phyloP scores from a whole-genome alignment of 1,140 invertebrate genomes.

The Phymastichus coffea region DNA sequence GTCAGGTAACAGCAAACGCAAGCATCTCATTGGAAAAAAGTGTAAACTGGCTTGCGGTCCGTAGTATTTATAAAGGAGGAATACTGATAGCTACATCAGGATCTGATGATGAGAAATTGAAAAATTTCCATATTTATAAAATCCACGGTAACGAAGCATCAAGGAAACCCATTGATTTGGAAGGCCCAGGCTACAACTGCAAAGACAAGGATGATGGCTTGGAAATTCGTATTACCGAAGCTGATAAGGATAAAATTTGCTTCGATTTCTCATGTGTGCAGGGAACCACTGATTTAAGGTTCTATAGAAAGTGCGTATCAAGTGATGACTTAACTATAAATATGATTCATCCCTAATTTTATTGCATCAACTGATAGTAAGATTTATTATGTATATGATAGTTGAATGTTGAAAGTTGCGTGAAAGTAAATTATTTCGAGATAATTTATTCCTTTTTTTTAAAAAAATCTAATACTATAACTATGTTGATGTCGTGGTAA shows the following conservation, averaged over 20 bases:
- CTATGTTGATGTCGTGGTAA: no score
- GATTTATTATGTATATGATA: no score
- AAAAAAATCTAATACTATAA: no score
- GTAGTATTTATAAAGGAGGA: neutral
- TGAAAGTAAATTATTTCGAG: no score
- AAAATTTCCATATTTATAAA: neutral
- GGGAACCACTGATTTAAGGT: neutral
- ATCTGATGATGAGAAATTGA: neutral
- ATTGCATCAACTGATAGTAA: no score
- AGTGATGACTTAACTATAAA: no score
- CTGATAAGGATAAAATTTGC: neutral
- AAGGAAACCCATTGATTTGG: no score
- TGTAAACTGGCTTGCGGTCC: neutral
- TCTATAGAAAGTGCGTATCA: neutral
- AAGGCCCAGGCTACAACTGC: neutral
- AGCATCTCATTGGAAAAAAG: neutral
- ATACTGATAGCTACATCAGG: neutral
- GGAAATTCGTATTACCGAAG: neutral
- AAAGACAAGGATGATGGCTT: neutral
- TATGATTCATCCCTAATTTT: no score
- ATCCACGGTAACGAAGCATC: neutral
- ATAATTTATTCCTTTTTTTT: no score
- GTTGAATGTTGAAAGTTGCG: no score
- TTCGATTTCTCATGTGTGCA: constrained; percentile 4
- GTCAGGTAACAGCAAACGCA: neutral